Evolutionary conservation across 2,797 vertebrate genomes (phyloP), one percentile per base, ranked within the genome.

Genomic region (Fistularia commersonii): DNA sequence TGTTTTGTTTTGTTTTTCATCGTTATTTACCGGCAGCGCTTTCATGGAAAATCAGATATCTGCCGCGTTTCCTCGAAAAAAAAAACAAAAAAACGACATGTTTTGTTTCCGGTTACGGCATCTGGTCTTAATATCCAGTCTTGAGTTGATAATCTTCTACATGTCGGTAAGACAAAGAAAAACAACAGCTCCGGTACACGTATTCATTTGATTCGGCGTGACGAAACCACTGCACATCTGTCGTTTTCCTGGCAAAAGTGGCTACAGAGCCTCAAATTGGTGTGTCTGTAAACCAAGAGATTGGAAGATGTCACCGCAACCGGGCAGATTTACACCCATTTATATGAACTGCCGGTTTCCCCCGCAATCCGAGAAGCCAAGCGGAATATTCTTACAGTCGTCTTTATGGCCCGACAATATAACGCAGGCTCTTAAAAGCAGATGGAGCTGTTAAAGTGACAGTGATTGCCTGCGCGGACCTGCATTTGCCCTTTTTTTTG

Each of bases 351-450:
- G n/a, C n/a, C n/a, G n/a, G 42, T 59, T 56, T 61, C 34, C 10
- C 36, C 34, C 6, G 45, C 49, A 45, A 44, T 64, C 55, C 63
- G 51, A 66, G 6, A 74, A 63, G 66, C 41, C 7, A n/a, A 7
- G 38, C 52, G 51, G 72, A 72, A 52, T 54, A 63, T 69, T 67
- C 41, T 55, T 53, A 48, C 44, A 41, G 6, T 66, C 76, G 56
- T 1, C 4, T 73, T 74, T 66, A 64, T 45, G 48, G 50, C 50
- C 43, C 33, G 23, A 45, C 56, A 13, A 62, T 62, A 69, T 67
- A 72, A 72, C 45, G 38, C 35, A 3, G 38, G 35, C 55, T 53
- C 62, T 51, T 69, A 55, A 69, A 71, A 64, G 61, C 73, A 60
- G 45, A 43, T 35, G 32, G 14, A 54, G 52, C 39, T 1, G 54